A percentile compares a stretch with the other conserved stretches of the same genome.
Conservation (phyloP, 2,888 invertebrate genomes). For the Chesias legatella region DNA sequence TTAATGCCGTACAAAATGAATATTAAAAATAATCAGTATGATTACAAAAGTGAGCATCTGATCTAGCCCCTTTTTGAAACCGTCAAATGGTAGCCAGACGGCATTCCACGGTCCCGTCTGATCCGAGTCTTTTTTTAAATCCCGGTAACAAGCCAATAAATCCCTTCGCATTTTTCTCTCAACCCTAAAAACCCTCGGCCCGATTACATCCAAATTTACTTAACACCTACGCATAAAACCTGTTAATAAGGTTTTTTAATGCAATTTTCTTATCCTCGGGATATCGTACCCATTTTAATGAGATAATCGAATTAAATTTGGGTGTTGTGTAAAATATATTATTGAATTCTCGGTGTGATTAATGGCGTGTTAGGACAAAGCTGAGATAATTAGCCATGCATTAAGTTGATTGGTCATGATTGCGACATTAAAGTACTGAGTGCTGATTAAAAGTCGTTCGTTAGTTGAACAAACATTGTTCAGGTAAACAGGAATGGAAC, state of each 20-base stretch:
- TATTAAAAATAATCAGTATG: slow-evolving; percentile 52
- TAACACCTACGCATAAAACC: slow-evolving; percentile 76
- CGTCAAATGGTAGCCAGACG: slow-evolving; percentile 55
- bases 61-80: slow-evolving; percentile 50
- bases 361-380: slow-evolving; percentile 48
- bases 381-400: slow-evolving; percentile 34
- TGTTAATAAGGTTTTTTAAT: slow-evolving; percentile 70
- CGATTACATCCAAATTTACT: slow-evolving; percentile 81
- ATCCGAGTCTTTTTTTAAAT: slow-evolving; percentile 70
- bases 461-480: slow-evolving; percentile 63
- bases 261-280: slow-evolving; percentile 65
- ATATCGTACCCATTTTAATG: slow-evolving; percentile 62
- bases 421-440: slow-evolving; percentile 21
- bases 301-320: slow-evolving; percentile 58
- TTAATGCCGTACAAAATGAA: slow-evolving; percentile 30
- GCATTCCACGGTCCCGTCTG: slow-evolving; percentile 65
- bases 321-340: slow-evolving; percentile 63
- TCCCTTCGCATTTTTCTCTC: slow-evolving; percentile 71
- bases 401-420: slow-evolving; percentile 45
- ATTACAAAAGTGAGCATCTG: slow-evolving; percentile 67
- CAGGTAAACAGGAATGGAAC: slow-evolving; percentile 60
- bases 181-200: slow-evolving; percentile 70
- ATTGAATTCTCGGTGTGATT: slow-evolving; percentile 62
- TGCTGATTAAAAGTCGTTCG: slow-evolving; percentile 45
- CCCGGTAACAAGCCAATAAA: slow-evolving; percentile 81